Evolutionary conservation across 2,888 invertebrate genomes (phyloP).

Genomic region (Harmothoe impar): DNA sequence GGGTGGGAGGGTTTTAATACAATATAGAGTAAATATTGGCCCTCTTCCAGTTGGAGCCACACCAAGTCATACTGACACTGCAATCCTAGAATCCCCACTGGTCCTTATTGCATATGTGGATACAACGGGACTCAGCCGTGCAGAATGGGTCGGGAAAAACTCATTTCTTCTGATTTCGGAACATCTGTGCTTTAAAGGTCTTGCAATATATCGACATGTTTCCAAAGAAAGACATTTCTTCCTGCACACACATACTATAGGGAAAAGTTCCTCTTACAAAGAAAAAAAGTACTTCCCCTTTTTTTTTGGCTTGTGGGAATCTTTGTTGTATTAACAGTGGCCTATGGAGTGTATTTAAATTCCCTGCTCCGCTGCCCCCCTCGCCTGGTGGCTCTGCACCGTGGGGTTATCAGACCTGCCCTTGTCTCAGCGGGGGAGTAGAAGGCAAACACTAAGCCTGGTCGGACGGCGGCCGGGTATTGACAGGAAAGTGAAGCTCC

Average conservation of each 20-base stretch:
- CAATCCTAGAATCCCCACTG: constrained; percentile 1
- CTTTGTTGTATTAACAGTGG: constrained; percentile 16
- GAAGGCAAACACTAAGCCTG: constrained; percentile 19
- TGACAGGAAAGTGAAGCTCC: constrained; percentile 35
- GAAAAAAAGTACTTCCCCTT: background rate
- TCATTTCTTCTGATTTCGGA: background rate
- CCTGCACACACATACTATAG: background rate
- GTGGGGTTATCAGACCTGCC: background rate
- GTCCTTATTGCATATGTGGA: constrained; percentile 1
- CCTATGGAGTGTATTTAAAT: constrained; percentile 42
- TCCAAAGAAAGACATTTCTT: background rate
- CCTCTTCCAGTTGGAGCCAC: constrained; percentile 14
- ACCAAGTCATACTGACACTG: background rate
- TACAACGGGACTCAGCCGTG: background rate
- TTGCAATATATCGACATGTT: background rate
- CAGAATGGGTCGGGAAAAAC: background rate
- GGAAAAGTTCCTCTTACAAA: background rate
- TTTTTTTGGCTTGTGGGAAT: background rate
- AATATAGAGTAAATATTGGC: constrained; percentile 46
- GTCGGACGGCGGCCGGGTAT: background rate
- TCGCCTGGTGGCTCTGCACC: constrained; percentile 19
- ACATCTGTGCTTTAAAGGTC: background rate
- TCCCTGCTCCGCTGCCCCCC: background rate
- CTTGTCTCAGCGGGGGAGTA: constrained; percentile 44
- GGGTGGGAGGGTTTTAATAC: constrained; percentile 37